Conservation (phyloP, 2,113 vertebrate genomes). For the Alligator sinensis region DNA sequence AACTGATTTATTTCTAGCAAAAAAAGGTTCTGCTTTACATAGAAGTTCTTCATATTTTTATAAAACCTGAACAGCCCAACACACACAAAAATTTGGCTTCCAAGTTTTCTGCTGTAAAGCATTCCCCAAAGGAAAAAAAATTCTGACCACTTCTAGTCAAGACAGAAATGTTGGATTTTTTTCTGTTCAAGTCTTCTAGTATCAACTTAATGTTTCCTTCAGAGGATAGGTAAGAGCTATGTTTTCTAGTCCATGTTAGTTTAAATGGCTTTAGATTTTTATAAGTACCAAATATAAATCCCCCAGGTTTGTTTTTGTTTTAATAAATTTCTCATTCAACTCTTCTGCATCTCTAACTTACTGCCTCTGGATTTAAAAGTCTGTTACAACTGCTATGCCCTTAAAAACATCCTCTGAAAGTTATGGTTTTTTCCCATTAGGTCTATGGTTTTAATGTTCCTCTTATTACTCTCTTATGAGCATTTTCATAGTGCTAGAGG, state of each 20-base stretch:
- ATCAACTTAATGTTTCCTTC: neutral
- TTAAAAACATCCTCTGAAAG: conserved; percentile 9
- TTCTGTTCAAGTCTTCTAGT: neutral
- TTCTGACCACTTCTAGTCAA: neutral
- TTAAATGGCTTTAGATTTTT: neutral
- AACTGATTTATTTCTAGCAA: neutral
- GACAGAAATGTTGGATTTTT: neutral
- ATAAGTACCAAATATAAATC: neutral
- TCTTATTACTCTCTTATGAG: neutral
- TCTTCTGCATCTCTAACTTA: neutral
- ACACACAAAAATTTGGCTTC: neutral
- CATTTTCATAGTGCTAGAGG: neutral
- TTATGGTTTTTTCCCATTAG: neutral
- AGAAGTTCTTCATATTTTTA: neutral
- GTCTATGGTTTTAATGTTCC: neutral
- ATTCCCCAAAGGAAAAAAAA: neutral
- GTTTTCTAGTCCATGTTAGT: neutral
- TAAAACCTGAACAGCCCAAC: neutral
- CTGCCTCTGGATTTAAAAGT: neutral
- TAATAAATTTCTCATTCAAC: neutral
- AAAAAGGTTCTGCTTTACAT: neutral
- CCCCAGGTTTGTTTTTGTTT: neutral
- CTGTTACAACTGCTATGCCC: neutral
- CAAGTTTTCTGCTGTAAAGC: neutral
- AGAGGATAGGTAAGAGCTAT: neutral